phyloP scores from a whole-genome alignment of 2,113 vertebrate species.

The Picathartes gymnocephalus region DNA sequence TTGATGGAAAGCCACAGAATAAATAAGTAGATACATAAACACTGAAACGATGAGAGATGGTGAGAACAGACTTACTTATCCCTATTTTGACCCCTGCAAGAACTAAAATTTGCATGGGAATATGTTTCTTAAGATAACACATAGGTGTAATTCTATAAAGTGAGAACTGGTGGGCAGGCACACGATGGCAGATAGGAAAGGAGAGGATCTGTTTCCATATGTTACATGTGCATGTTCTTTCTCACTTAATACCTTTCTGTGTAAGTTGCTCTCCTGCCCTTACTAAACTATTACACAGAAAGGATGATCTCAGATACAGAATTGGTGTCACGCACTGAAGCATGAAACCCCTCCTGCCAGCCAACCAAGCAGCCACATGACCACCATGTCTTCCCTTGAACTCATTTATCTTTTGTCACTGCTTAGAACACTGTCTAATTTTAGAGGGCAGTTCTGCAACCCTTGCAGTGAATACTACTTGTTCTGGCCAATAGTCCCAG shows the following conservation, averaged over 20 bases:
- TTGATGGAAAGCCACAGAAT: neutral
- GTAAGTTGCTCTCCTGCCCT: neutral
- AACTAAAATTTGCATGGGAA: neutral
- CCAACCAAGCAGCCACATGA: neutral
- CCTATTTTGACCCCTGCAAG: neutral
- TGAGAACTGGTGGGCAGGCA: neutral
- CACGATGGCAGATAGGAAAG: neutral
- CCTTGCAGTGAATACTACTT: neutral
- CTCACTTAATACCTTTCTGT: neutral
- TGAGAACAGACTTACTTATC: neutral
- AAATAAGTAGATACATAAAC: neutral
- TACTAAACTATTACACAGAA: neutral
- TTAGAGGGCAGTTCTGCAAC: constrained; percentile 1
- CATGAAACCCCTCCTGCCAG: neutral
- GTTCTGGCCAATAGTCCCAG: neutral
- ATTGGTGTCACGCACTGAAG: neutral
- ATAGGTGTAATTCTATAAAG: neutral
- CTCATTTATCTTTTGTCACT: constrained; percentile 3
- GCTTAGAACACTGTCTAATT: neutral
- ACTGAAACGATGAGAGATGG: neutral
- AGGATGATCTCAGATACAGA: neutral
- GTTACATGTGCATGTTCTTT: neutral
- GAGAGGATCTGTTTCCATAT: neutral
- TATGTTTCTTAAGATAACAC: neutral
- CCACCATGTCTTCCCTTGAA: neutral